Base-by-base conservation (phyloP, 2,797 vertebrate genomes). In the Ara ararauna region DNA sequence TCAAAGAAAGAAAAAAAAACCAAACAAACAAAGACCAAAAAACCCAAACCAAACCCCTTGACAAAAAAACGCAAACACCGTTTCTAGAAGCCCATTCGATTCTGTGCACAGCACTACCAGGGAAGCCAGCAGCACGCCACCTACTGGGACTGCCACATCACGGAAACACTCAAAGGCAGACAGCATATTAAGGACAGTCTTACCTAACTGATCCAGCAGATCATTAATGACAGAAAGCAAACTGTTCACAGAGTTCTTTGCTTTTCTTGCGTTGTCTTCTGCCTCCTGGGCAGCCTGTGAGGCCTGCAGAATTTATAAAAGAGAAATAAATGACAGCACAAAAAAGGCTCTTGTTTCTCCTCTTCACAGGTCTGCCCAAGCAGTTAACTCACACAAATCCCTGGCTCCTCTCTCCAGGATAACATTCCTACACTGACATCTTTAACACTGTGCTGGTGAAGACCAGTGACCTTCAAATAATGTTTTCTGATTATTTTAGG, bases 191-290 rank as follows among this genome's bases (percentile, higher is more conserved):
- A 45, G 40, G 32, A 95, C 97, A 97, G 54, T 42, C 83, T 47
- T 97, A 99, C 99, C 99, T 68, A 99, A 98, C 67, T 99, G 98
- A 56, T 98, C 97, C 89, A 99, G 97, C 85, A 99, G 98, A 38
- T 97, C 95, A 9, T 98, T 98, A 95, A 99, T 99, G 70, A 98
- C 97, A 44, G 77, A 94, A 64, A 99, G 98, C 22, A 99, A 98
- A 12, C 85, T 98, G 95, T 98, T 99, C 27, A 99, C 99, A 0
- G 99, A 98, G 51, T 98, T 98, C 97, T 99, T 99, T 4, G 99
- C 99, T 97, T 99, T 99, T 91, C 99, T 98, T 51, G 99, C 99
- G 16, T 99, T 99, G 96, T 99, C 98, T 93, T 99, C 99, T 0
- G 99, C 99, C 94, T 99, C 98, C 95, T 99, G 99, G 6, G 99